These are phyloP conservation scores for Leucoma salicis DNA, from an alignment of 2,888 invertebrate genomes.

Conservation along the genomic window DNA sequence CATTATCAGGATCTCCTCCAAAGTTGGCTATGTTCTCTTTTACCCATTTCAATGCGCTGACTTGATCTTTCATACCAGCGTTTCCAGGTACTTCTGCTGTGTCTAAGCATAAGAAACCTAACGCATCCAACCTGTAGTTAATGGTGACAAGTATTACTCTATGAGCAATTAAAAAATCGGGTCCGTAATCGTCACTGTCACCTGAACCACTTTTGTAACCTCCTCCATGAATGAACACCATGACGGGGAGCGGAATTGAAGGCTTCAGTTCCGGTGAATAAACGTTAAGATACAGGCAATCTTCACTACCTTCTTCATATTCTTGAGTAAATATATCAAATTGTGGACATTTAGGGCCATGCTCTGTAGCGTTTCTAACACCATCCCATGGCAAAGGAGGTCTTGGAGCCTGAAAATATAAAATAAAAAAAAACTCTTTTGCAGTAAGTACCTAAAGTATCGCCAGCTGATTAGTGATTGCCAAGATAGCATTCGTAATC, in stretches of 20 bases:
- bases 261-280: slow-evolving; percentile 42
- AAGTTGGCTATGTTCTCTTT: slow-evolving; percentile 43
- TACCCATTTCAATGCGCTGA: slow-evolving; percentile 47
- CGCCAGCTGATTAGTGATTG: no score
- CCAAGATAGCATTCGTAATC: no score
- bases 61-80: slow-evolving; percentile 52
- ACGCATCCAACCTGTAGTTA: slow-evolving; percentile 48
- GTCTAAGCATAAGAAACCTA: slow-evolving; percentile 48
- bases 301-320: slow-evolving; percentile 41
- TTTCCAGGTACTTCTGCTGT: slow-evolving; percentile 51
- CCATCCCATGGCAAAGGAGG: slow-evolving; percentile 47
- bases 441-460: no score
- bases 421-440: no score
- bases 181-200: slow-evolving; percentile 42
- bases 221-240: slow-evolving; percentile 57
- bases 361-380: slow-evolving; percentile 39
- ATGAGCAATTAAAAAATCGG: slow-evolving; percentile 48
- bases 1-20: slow-evolving; percentile 48
- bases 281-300: slow-evolving; percentile 53
- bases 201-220: slow-evolving; percentile 49
- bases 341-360: slow-evolving; percentile 46
- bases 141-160: slow-evolving; percentile 50
- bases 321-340: slow-evolving; percentile 32
- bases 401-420: slow-evolving; percentile 48
- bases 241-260: slow-evolving; percentile 39